A percentile compares a stretch with the other conserved stretches of the same genome.
Evolutionary conservation across 2,113 vertebrate species (phyloP).

Genomic region (Oophaga pumilio): DNA sequence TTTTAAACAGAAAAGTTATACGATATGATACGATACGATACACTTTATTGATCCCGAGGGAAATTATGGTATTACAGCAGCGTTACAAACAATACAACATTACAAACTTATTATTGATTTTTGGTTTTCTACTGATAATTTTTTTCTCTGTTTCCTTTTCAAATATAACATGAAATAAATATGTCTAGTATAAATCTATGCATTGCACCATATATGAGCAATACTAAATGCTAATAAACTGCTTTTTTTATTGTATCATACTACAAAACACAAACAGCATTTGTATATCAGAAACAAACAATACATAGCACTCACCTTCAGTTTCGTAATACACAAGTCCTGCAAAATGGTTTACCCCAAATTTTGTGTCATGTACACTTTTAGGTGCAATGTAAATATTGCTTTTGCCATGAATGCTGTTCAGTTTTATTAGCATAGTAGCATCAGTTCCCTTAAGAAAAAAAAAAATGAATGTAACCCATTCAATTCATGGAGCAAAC

Average conservation of each 20-base stretch:
- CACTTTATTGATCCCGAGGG: too few relatives aligned
- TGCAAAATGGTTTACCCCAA: conserved; percentile 92
- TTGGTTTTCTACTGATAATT: too few relatives aligned
- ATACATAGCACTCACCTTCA: conserved; percentile 75
- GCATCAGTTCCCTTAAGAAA: conserved; percentile 84
- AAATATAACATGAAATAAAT: not conserved
- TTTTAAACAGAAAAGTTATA: not conserved
- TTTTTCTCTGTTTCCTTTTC: not conserved
- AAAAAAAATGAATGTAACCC: not conserved
- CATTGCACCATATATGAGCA: not conserved
- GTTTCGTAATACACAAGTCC: conserved; percentile 87
- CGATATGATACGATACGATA: too few relatives aligned
- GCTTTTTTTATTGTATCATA: not conserved
- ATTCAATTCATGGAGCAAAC: not conserved
- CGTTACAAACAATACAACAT: too few relatives aligned
- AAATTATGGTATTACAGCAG: too few relatives aligned
- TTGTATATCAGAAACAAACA: not conserved
- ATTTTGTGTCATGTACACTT: conserved; percentile 82
- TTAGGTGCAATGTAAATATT: conserved; percentile 83
- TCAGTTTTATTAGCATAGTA: conserved; percentile 89
- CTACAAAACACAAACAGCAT: not conserved
- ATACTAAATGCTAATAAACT: not conserved
- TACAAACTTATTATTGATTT: too few relatives aligned
- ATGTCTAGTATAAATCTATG: not conserved
- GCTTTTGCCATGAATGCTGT: conserved; percentile 77